A percentile compares a stretch with the other conserved stretches of the same genome.
Evolutionary conservation across 2,113 vertebrate genomes (phyloP).

Genomic region (Bos javanicus): DNA sequence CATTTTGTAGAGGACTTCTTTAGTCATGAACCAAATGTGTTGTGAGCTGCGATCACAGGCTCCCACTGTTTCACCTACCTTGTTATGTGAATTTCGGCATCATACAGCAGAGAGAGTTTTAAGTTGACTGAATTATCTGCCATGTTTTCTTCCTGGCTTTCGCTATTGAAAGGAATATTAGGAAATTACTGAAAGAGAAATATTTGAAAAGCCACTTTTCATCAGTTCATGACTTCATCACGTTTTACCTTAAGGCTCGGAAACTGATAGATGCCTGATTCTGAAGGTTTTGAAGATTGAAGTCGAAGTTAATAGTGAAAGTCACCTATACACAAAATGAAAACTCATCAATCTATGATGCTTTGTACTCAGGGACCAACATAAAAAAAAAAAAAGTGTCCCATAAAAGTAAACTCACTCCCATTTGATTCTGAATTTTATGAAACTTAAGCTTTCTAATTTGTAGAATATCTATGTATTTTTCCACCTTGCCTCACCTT

Average conservation of each 20-base stretch:
- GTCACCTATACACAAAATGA: slow-evolving; percentile 80
- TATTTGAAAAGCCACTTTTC: background rate
- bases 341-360: background rate
- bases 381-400: background rate
- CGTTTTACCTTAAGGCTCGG: slow-evolving; percentile 85
- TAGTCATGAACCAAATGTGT: background rate
- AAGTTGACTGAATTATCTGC: slow-evolving; percentile 84
- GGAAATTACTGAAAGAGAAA: background rate
- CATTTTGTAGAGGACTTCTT: background rate
- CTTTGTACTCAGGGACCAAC: background rate
- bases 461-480: background rate
- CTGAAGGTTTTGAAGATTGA: slow-evolving; percentile 86
- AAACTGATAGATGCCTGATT: slow-evolving; percentile 83
- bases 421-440: background rate
- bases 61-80: slow-evolving; percentile 76
- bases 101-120: slow-evolving; percentile 85
- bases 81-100: slow-evolving; percentile 88
- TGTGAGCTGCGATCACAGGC: background rate
- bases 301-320: slow-evolving; percentile 90
- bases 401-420: background rate
- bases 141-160: slow-evolving; percentile 84
- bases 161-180: slow-evolving; percentile 79
- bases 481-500: background rate
- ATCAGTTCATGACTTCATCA: background rate
- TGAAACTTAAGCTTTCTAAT: background rate